Percentiles rank a stretch among this genome's conserved stretches.
Evolutionary conservation across 2,113 vertebrate genomes (phyloP).

Genomic region (western clawed frog (Xenopus tropicalis)): DNA sequence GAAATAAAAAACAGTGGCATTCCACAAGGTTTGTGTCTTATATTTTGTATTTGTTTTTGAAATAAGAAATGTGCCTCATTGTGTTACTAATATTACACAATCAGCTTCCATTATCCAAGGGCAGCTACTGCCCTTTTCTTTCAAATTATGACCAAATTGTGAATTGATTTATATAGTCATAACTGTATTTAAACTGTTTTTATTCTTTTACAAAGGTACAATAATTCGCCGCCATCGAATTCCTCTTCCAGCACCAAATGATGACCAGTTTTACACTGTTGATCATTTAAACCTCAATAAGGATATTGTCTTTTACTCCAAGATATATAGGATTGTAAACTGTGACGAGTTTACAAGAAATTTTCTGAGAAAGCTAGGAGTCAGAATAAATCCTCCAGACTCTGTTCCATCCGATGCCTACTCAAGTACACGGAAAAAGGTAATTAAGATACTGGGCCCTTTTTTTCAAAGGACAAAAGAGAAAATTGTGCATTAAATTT

Average conservation of each 20-base stretch:
- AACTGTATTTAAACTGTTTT: not conserved
- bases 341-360: conserved; percentile 83
- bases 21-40: conserved; percentile 75
- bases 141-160: no score
- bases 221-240: conserved; percentile 79
- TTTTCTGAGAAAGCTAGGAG: conserved; percentile 80
- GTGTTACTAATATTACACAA: no score
- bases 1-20: conserved; percentile 78
- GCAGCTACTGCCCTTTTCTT: no score
- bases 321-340: conserved; percentile 73
- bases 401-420: conserved; percentile 75
- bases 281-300: conserved; percentile 82
- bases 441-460: conserved; percentile 59
- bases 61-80: no score
- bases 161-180: no score
- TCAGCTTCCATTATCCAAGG: no score
- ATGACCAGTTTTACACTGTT: conserved; percentile 81
- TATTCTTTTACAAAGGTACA: conserved; percentile 65
- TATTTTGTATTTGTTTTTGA: not conserved
- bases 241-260: conserved; percentile 76
- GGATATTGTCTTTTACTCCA: conserved; percentile 75
- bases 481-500: no score
- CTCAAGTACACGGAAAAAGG: conserved; percentile 64
- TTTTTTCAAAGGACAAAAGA: no score
- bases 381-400: conserved; percentile 63